Percentiles rank a stretch among this genome's conserved stretches.
phyloP scores from a whole-genome alignment of 2,113 vertebrate genomes.

The Corythoichthys haematopterus region DNA sequence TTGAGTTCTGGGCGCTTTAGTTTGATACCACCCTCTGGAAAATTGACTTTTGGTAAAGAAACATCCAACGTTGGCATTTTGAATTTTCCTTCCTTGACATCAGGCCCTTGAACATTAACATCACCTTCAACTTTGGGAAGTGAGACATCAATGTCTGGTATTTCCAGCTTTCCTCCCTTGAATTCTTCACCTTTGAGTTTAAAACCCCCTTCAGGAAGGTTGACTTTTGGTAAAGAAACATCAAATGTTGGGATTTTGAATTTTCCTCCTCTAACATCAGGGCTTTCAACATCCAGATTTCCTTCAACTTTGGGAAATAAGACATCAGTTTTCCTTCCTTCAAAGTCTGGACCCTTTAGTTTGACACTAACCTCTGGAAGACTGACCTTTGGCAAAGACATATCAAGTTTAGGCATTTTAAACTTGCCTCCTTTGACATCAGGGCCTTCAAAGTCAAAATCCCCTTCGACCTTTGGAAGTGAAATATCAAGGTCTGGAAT shows the following conservation, averaged over 20 bases:
- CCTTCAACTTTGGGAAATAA: constrained; percentile 45
- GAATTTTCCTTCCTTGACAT: constrained; percentile 31
- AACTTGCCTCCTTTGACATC: constrained; percentile 17
- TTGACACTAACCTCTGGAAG: constrained; percentile 4
- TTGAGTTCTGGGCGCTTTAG: constrained; percentile 24
- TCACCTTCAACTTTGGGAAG: constrained; percentile 36
- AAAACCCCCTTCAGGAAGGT: constrained; percentile 17
- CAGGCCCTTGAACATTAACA: constrained; percentile 15
- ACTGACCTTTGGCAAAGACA: constrained; percentile 54
- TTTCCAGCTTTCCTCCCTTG: constrained; percentile 29
- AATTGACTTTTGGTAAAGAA: constrained; percentile 38
- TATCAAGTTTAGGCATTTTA: constrained; percentile 36
- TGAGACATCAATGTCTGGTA: constrained; percentile 15
- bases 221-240: constrained; percentile 40
- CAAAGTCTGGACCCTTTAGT: constrained; percentile 15
- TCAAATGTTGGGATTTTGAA: constrained; percentile 39
- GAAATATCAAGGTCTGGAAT: constrained; percentile 47
- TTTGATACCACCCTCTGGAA: constrained; percentile 17
- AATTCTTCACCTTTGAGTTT: constrained; percentile 18
- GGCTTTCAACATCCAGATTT: constrained; percentile 22
- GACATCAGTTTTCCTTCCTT: constrained; percentile 34
- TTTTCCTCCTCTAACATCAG: not conserved
- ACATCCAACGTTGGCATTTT: constrained; percentile 36
- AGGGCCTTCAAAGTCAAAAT: constrained; percentile 13
- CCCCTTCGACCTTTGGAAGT: constrained; percentile 32